Evolutionary conservation across 2,888 invertebrate species (phyloP).

Genomic region (Drosophila birchii): DNA sequence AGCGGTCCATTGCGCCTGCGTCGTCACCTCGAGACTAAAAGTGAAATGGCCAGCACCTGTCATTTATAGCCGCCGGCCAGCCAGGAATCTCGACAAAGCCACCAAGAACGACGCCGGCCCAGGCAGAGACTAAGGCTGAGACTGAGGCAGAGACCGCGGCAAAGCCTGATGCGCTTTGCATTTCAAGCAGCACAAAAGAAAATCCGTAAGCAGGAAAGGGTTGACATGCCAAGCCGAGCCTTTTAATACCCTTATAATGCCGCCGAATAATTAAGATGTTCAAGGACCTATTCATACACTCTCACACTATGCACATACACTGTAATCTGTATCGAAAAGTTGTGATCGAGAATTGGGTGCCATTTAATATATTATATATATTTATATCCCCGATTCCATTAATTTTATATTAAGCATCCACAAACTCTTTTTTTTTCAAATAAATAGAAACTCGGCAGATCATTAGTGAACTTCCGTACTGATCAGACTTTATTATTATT

Average conservation of each 20-base stretch:
- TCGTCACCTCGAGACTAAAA: constrained; percentile 72
- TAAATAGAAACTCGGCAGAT: too few relatives aligned
- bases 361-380: too few relatives aligned
- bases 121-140: constrained; percentile 21
- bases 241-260: background rate
- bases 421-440: too few relatives aligned
- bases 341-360: too few relatives aligned
- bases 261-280: background rate
- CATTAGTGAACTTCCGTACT: too few relatives aligned
- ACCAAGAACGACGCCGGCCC: constrained; percentile 43
- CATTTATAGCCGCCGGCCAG: constrained; percentile 70
- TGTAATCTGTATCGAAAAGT: too few relatives aligned
- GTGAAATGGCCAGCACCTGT: constrained; percentile 67
- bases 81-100: constrained; percentile 26
- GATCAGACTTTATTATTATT: too few relatives aligned
- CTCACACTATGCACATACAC: too few relatives aligned
- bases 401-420: too few relatives aligned
- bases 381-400: too few relatives aligned
- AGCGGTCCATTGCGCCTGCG: constrained; percentile 68
- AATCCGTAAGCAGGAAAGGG: constrained; percentile 8
- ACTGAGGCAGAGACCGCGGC: constrained; percentile 13
- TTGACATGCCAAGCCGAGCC: background rate
- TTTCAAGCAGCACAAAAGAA: constrained; percentile 49
- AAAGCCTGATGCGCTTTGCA: constrained; percentile 61
- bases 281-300: too few relatives aligned